Evolutionary conservation across 1,140 invertebrate species (phyloP), one percentile per base, ranked within the genome.

Genomic region (Drosophila bipectinata): DNA sequence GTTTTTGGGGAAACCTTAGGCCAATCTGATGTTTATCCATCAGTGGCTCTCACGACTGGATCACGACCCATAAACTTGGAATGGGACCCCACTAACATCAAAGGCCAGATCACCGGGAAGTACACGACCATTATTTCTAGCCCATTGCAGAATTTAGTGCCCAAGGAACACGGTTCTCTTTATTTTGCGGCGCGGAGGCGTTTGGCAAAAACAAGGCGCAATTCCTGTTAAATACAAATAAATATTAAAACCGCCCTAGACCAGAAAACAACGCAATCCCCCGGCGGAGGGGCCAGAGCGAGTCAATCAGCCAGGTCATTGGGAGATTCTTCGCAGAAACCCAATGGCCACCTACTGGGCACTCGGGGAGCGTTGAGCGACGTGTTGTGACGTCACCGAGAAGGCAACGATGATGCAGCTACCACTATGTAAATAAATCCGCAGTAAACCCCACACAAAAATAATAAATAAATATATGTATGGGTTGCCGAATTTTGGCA

Each of bases 171-270:
- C 5, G 41, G 1, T 15, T n/a, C 14, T 41, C 30, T 14, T 34
- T 53, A 15, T 21, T 52, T 34, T 55, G 32, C 15, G 44, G 41
- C 21, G 15, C 24, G 60, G 77, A 51, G 66, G 73, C 63, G 60
- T 60, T 57, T 56, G 32, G 32, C 24, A 51, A 83, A 83, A 82
- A 64, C 72, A 72, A 82, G 64, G 52, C 82, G 82, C 78, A 85
- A 62, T 87, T 81, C 74, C 47, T 48, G 54, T 55, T 83, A 87
- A 85, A 78, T 67, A 76, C 78, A 78, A 85, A 85, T 85, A 85
- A 85, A 87, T 87, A 78, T 74, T 72, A 58, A 12, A 8, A 54
- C 55, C 58, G 48, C 28, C 51, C 26, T 18, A 18, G 49, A 48
- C 63, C 63, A 87, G 74, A 56, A 59, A 63, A 79, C 69, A 44